These are phyloP conservation scores for Tupaia chinensis DNA, from an alignment of 2,113 vertebrate species.

Conservation along the genomic window DNA sequence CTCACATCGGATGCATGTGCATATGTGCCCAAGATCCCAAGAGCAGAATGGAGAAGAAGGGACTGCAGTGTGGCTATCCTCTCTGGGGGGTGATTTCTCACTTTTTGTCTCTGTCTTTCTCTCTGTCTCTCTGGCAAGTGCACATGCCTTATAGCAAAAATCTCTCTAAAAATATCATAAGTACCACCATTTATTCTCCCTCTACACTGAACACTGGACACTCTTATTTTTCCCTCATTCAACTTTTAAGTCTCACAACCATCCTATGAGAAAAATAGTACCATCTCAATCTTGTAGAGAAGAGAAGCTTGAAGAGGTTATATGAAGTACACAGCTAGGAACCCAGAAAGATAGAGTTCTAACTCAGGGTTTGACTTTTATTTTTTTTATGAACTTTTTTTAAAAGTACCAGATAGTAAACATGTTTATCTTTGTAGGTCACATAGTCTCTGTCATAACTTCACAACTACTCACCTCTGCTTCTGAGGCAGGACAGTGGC, in stretches of 20 bases:
- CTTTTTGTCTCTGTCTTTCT: too few relatives aligned
- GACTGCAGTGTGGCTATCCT: too few relatives aligned
- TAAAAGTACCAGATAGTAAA: background rate
- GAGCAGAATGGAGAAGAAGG: too few relatives aligned
- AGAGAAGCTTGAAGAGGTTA: background rate
- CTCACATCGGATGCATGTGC: too few relatives aligned
- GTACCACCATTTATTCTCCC: background rate
- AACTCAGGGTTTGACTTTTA: background rate
- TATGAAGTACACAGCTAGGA: background rate
- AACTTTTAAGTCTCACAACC: constrained; percentile 47
- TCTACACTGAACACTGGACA: background rate
- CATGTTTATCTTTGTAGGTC: background rate
- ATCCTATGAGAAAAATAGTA: background rate
- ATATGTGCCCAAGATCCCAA: too few relatives aligned
- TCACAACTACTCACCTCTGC: background rate
- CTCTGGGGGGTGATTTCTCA: too few relatives aligned
- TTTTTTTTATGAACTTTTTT: background rate
- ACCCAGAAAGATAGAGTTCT: background rate
- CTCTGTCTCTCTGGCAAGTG: too few relatives aligned
- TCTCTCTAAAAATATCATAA: too few relatives aligned
- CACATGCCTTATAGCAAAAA: too few relatives aligned
- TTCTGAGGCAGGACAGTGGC: background rate
- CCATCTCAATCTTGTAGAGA: background rate
- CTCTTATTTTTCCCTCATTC: background rate
- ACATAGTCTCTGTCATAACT: background rate